These are phyloP conservation scores for Allygus modestus DNA, from an alignment of 2,888 invertebrate genomes.

Conservation along the genomic window DNA sequence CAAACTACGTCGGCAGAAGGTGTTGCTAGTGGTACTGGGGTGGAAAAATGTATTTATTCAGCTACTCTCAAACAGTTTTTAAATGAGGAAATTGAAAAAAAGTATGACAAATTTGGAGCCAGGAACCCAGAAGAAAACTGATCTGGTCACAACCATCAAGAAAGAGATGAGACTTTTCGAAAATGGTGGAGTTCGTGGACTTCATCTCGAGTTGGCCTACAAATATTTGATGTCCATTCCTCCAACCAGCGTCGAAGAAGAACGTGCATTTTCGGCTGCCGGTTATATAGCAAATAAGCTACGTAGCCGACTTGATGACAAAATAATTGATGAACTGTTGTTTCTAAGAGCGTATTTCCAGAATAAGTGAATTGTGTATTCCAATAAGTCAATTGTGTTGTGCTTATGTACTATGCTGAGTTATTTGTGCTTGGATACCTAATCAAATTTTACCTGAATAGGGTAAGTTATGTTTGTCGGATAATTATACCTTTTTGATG, in stretches of 20 bases:
- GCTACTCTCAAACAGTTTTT: background rate
- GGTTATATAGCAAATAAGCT: background rate
- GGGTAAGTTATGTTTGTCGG: no score
- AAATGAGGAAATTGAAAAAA: background rate
- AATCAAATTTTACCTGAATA: no score
- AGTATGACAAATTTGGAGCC: background rate
- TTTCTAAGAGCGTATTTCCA: no score
- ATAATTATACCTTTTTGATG: no score
- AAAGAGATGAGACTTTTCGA: background rate
- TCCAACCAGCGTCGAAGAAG: no score
- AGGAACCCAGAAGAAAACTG: background rate
- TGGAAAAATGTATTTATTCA: background rate
- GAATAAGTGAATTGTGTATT: no score
- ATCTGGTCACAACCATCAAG: background rate
- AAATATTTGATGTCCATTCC: background rate
- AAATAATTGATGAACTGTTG: background rate
- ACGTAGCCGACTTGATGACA: background rate
- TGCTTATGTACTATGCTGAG: no score
- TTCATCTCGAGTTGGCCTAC: background rate
- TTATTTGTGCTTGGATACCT: no score
- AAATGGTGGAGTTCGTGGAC: background rate
- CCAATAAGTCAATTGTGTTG: no score
- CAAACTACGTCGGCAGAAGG: no score
- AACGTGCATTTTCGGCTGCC: no score
- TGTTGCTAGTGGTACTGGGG: background rate